phyloP scores from a whole-genome alignment of 2,797 vertebrate species.

The Leptodactylus fallax region DNA sequence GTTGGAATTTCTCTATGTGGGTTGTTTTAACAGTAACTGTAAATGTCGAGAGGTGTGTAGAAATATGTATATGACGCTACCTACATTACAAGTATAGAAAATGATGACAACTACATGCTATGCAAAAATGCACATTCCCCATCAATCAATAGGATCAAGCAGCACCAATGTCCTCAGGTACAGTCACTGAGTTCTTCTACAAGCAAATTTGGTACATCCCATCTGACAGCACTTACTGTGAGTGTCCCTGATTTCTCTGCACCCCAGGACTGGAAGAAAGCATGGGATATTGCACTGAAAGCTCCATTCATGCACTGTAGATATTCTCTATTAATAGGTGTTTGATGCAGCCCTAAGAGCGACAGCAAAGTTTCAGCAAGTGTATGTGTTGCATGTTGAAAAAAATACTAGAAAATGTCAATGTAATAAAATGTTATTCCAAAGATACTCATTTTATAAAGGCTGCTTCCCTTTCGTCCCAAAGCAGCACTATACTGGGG shows the following conservation, averaged over 20 bases:
- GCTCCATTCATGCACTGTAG: conserved; percentile 65
- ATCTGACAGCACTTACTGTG: background rate
- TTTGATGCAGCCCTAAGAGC: conserved; percentile 45
- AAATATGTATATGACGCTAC: background rate
- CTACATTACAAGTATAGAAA: background rate
- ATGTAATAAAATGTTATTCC: background rate
- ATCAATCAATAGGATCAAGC: background rate
- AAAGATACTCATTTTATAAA: background rate
- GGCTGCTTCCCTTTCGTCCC: background rate
- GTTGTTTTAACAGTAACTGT: background rate
- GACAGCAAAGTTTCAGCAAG: background rate
- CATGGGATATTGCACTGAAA: conserved; percentile 53
- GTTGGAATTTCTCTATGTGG: background rate
- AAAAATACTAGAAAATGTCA: background rate
- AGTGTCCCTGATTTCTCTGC: background rate
- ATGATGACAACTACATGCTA: background rate
- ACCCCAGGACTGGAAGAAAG: conserved; percentile 61
- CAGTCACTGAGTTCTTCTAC: too few relatives aligned
- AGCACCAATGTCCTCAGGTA: background rate
- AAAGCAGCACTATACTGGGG: too few relatives aligned
- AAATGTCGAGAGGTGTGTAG: background rate
- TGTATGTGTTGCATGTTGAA: background rate
- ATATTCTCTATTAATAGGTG: conserved; percentile 32
- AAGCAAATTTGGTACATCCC: background rate
- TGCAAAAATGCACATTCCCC: background rate